Base-by-base conservation (phyloP, 2,113 vertebrate genomes). In the Phainopepla nitens region DNA sequence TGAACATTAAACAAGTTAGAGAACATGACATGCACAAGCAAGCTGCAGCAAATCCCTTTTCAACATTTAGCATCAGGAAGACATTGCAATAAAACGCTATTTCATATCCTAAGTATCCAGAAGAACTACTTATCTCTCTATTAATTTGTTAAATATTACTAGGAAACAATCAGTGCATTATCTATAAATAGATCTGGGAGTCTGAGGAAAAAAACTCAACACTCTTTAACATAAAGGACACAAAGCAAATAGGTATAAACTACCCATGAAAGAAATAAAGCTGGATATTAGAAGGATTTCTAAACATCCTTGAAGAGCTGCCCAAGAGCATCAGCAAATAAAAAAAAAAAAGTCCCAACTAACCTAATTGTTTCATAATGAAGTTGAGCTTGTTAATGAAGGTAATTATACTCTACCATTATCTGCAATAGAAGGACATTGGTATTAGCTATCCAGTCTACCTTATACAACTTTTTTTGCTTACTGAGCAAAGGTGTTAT, bases 1-100 rank as follows among this genome's bases (percentile, higher is more conserved):
- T 21, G 16, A 57, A 49, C 4, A 27, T 75, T 49, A 66, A 78
- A 81, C 25, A 58, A 54, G 47, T 18, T 35, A 60, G 18, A 73
- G 36, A 70, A 69, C 4, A 60, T 60, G 25, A 31, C 4, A 1
- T 35, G n/a, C 4, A 7, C 31, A 64, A 64, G 49, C 0, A 7
- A 64, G 16, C 15, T 65, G 27, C 45, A 70, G 23, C 41, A 78
- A 86, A 49, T 57, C 9, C 44, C 29, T 57, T 50, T 71, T 49
- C 2, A 1, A 22, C 2, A 31, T 31, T 65, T 65, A 69, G 5
- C 21, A 39, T 29, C 41, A 41, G 0, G 0, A 29, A 66, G 39
- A 68, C 11, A 31, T 41, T 75, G 25, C 22, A 75, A 66, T 15
- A 47, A 50, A 79, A 49, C 7, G 18, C 1, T 21, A 42, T 35